These are phyloP conservation scores for Mamestra brassicae DNA, from an alignment of 2,888 invertebrate genomes.

Conservation along the genomic window DNA sequence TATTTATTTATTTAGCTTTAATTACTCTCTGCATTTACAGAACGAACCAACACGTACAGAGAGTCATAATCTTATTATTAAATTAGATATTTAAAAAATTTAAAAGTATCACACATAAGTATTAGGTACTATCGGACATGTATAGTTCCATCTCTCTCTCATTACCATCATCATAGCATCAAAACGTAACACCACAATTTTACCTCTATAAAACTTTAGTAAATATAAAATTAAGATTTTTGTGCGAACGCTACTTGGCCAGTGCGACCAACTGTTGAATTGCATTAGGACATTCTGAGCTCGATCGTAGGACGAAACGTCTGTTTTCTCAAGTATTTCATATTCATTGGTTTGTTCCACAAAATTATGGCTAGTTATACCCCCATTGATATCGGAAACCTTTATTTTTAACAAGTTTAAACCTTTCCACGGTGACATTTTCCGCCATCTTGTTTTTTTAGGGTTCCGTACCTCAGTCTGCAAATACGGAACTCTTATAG, in stretches of 20 bases:
- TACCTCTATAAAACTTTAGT: background rate
- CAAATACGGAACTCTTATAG: too few relatives aligned
- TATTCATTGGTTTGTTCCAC: slow-evolving; percentile 75
- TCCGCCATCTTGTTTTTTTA: slow-evolving; percentile 28
- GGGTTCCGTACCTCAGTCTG: too few relatives aligned
- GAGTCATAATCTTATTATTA: too few relatives aligned
- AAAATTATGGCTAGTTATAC: slow-evolving; percentile 51
- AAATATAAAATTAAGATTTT: slow-evolving; percentile 24
- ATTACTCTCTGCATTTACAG: too few relatives aligned
- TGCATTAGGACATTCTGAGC: slow-evolving; percentile 79
- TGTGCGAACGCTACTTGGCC: slow-evolving; percentile 72
- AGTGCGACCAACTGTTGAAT: slow-evolving; percentile 84
- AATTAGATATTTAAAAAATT: too few relatives aligned
- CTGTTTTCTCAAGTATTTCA: slow-evolving; percentile 72
- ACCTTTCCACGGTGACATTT: slow-evolving; percentile 30
- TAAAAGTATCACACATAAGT: too few relatives aligned
- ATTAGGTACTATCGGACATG: background rate
- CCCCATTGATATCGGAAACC: slow-evolving; percentile 56
- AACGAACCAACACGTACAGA: too few relatives aligned
- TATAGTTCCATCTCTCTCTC: background rate
- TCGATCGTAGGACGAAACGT: slow-evolving; percentile 73
- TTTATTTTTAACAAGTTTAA: slow-evolving; percentile 69
- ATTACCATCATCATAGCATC: background rate
- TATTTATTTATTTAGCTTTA: too few relatives aligned
- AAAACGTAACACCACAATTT: background rate